A percentile compares a stretch with the other conserved stretches of the same genome.
Evolutionary conservation across 35 echinoderm and acorn worm genomes (phyloP).

Genomic region (Apostichopus parvimensis): DNA sequence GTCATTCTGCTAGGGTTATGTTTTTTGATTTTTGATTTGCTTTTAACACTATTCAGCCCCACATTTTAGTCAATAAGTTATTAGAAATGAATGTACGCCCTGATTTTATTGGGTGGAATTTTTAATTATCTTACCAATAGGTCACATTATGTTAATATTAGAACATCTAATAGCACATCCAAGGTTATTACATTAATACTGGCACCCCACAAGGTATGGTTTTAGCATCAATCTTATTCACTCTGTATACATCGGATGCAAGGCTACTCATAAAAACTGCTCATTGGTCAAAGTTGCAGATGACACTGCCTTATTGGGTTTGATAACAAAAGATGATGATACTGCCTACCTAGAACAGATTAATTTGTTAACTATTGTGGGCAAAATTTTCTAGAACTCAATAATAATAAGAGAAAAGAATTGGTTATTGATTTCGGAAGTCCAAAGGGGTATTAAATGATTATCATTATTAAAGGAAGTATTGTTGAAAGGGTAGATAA

Average conservation of each 20-base stretch:
- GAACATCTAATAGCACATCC: slow-evolving; percentile 15
- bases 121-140: slow-evolving; percentile 48
- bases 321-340: slow-evolving; percentile 42
- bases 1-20: slow-evolving; percentile 22
- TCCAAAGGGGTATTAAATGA: neutral
- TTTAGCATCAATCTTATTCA: slow-evolving; percentile 45
- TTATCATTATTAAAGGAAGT: slow-evolving; percentile 9
- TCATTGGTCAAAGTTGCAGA: slow-evolving; percentile 40
- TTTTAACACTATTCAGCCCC: slow-evolving; percentile 44
- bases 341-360: slow-evolving; percentile 9
- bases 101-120: slow-evolving; percentile 48
- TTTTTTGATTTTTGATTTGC: slow-evolving; percentile 41
- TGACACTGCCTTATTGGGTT: slow-evolving; percentile 41
- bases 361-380: slow-evolving; percentile 33
- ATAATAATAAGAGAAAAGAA: neutral
- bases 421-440: neutral
- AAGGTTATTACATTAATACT: slow-evolving; percentile 22
- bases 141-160: slow-evolving; percentile 33
- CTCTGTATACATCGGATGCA: slow-evolving; percentile 48
- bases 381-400: slow-evolving; percentile 16
- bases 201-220: slow-evolving; percentile 37
- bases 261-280: neutral
- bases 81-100: slow-evolving; percentile 13
- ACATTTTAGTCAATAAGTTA: slow-evolving; percentile 38
- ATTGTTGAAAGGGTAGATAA: slow-evolving; percentile 3